Percentiles rank a stretch among this genome's conserved stretches.
phyloP scores from a whole-genome alignment of 2,113 vertebrate species.

The Xenopus laevis region DNA sequence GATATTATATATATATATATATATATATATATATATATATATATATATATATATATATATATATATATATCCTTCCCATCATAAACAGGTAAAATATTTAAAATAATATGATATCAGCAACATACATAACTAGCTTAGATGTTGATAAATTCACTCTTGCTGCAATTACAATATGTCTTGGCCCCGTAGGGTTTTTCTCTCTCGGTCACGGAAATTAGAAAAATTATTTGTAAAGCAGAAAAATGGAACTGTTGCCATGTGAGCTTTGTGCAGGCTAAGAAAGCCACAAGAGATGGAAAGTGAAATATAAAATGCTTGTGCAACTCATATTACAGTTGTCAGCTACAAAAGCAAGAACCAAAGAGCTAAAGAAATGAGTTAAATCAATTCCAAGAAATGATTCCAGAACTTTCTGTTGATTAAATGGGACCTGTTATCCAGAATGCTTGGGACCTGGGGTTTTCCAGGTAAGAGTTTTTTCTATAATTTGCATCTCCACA shows the following conservation, averaged over 20 bases:
- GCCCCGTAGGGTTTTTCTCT: not conserved
- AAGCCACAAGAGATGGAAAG: not conserved
- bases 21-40: too few relatives aligned
- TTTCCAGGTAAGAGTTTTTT: too few relatives aligned
- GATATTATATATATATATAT: too few relatives aligned
- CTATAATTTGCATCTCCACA: too few relatives aligned
- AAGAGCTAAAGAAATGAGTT: constrained; percentile 17
- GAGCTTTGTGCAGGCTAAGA: not conserved
- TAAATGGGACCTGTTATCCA: too few relatives aligned
- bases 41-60: too few relatives aligned
- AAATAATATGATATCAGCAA: not conserved
- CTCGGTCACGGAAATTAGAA: constrained; percentile 7
- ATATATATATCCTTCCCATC: too few relatives aligned
- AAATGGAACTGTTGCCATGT: not conserved
- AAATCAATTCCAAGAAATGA: too few relatives aligned
- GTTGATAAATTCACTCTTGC: constrained; percentile 6
- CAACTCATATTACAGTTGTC: not conserved
- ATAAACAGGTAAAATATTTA: too few relatives aligned
- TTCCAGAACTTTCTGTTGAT: too few relatives aligned
- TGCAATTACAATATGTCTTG: not conserved
- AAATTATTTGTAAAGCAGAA: constrained; percentile 17
- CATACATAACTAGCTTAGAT: not conserved
- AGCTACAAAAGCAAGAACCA: not conserved
- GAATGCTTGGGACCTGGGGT: too few relatives aligned
- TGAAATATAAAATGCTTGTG: not conserved